These are phyloP conservation scores for Oscheius sp. DNA, from an alignment of 2,888 invertebrate species.

Conservation along the genomic window DNA sequence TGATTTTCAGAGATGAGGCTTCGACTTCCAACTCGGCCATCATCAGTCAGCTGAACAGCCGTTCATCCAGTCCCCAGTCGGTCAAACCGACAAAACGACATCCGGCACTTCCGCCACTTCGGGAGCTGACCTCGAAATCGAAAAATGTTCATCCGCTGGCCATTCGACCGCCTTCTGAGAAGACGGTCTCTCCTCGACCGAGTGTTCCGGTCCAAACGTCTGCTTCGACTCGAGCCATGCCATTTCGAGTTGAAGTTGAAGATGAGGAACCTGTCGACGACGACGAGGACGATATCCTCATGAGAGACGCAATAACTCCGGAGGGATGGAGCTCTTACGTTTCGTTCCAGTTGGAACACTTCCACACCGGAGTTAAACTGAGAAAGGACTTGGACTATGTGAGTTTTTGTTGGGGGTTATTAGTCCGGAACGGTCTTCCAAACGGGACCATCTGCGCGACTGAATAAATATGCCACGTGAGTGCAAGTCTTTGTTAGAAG, in stretches of 20 bases:
- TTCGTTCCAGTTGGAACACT: conserved; percentile 22
- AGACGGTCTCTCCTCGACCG: too few species aligned
- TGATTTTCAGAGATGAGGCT: conserved; percentile 6
- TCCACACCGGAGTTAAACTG: background rate
- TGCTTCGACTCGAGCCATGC: too few species aligned
- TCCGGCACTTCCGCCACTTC: conserved; percentile 14
- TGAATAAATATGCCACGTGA: conserved; percentile 25
- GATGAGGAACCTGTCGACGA: too few species aligned
- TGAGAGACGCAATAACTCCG: background rate
- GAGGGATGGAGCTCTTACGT: background rate
- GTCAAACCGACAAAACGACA: conserved; percentile 3
- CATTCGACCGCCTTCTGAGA: too few species aligned
- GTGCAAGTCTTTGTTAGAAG: background rate
- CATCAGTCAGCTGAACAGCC: background rate
- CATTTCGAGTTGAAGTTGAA: too few species aligned
- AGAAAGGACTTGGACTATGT: conserved; percentile 14
- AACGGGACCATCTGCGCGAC: conserved; percentile 18
- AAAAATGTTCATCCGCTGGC: too few species aligned
- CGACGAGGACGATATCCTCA: too few species aligned
- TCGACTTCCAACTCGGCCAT: conserved; percentile 1
- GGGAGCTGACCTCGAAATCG: background rate
- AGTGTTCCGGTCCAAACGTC: too few species aligned
- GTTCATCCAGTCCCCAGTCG: background rate
- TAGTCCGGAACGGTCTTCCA: background rate
- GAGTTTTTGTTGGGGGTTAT: conserved; percentile 1